Evolutionary conservation across 2,888 invertebrate genomes (phyloP).

Genomic region (Aphrophora alni): DNA sequence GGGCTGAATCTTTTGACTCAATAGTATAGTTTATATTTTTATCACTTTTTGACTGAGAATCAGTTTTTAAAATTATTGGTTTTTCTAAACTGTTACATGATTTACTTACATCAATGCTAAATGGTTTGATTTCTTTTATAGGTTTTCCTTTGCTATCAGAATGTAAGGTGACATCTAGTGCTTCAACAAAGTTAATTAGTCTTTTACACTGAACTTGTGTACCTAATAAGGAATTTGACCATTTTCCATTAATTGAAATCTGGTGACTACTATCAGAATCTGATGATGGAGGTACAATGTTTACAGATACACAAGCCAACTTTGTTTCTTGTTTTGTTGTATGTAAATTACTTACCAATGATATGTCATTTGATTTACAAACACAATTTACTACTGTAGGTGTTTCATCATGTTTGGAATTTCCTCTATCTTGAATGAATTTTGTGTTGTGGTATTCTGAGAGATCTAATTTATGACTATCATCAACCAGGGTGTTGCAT

Average conservation of each 20-base stretch:
- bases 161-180: not conserved
- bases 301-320: not conserved
- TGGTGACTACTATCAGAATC: not conserved
- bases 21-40: not conserved
- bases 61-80: not conserved
- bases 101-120: not conserved
- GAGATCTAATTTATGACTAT: not conserved
- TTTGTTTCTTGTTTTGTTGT: not conserved
- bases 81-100: not conserved
- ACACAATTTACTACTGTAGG: not conserved
- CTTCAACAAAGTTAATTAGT: not conserved
- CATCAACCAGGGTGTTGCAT: not conserved
- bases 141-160: not conserved
- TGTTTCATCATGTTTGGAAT: not conserved
- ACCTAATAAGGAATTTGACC: not conserved
- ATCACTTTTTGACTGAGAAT: not conserved
- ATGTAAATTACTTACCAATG: not conserved
- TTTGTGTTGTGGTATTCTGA: not conserved
- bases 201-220: not conserved
- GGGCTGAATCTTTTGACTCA: not conserved
- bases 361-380: not conserved
- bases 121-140: not conserved
- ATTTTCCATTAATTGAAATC: not conserved
- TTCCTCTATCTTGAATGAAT: not conserved
- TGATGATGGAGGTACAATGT: not conserved